Base-by-base conservation (phyloP, 2,888 invertebrate genomes). In the Ophioninae sp. region DNA sequence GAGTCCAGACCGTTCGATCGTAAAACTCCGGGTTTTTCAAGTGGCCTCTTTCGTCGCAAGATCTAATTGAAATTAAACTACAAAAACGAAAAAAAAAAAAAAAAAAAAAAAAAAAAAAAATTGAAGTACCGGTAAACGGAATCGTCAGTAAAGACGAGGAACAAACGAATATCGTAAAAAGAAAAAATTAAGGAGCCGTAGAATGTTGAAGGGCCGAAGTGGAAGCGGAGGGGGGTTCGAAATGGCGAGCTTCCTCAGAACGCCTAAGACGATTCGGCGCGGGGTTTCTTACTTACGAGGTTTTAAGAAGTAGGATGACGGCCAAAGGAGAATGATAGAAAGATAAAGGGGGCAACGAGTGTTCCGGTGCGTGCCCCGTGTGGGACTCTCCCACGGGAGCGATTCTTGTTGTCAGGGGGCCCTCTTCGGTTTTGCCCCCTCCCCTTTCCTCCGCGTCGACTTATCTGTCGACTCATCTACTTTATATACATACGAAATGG, bases 331-430 rank as follows among this genome's bases (percentile, higher is more conserved):
- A 77, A 79, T 75, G 76, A 80, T 82, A 65, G 78, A 79, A 56
- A 80, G 76, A 69, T 77, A 81, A 69, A 77, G 67, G 67, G 79
- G 67, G 85, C 82, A 78, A 81, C 50, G 83, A 86, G 86, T 88
- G 92, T 92, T 92, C 91, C 92, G 91, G 91, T 92, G 90, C 87
- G 86, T 92, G 91, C 89, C 86, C 89, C 89, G 90, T 92, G 92
- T 92, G 92, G 90, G 92, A 92, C 86, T 90, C 90, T 92, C 92
- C 90, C 92, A 92, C 92, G 92, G 87, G 86, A 79, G 79, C 86
- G 85, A 86, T 87, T 85, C 86, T 87, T 75, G 44, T 76, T 73
- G 68, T 74, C 59, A 37, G 23, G 56, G 13, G 50, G 62, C 79
- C 73, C 77, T 82, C 81, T 84, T 81, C 80, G 65, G 57, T 77